Evolutionary conservation across 2,797 vertebrate species (phyloP), one percentile per base, ranked within the genome.

Genomic region (Atherinosoma microstoma): DNA sequence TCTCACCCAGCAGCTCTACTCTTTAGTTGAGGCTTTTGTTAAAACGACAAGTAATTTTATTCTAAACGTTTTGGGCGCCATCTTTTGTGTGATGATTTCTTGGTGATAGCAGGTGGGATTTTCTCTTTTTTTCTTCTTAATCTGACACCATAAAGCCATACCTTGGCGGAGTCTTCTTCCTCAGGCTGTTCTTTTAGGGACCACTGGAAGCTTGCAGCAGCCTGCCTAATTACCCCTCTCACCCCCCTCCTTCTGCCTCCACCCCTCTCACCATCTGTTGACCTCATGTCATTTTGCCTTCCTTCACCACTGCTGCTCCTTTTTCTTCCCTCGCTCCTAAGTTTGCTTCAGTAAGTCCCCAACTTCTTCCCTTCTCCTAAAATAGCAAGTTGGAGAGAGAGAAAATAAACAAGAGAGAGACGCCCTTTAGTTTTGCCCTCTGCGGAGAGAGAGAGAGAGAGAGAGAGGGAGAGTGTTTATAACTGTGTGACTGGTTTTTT

Each of bases 261-360:
- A 78, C 66, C 84, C 67, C 84, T 75, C 79, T 82, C 88, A 76
- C 90, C 92, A 92, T 93, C 93, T 93, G 91, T 92, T 92, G 87
- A 92, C 91, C 91, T 92, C 87, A 89, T 91, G 90, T 92, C 87
- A 87, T 89, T 84, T 87, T 87, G 80, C 86, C 87, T 88, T 87
- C 83, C 75, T 84, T 76, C 86, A 83, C 84, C 82, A 73, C 83
- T 36, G 49, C 87, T 87, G 75, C 81, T 78, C 65, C 78, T 60
- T 75, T 64, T 65, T 18, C 9, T 36, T 49, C 56, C 63, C 58
- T 38, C 62, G n/a, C 75, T 76, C 64, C 59, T 59, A 54, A 70
- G 1, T 83, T 84, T 84, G 70, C 87, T 87, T 80, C 78, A 82
- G 58, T 75, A 72, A 85, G 80, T 91, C 82, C 73, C 60, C 63